phyloP scores from a whole-genome alignment of 2,888 invertebrate species.

The Oxystoma pomonae region DNA sequence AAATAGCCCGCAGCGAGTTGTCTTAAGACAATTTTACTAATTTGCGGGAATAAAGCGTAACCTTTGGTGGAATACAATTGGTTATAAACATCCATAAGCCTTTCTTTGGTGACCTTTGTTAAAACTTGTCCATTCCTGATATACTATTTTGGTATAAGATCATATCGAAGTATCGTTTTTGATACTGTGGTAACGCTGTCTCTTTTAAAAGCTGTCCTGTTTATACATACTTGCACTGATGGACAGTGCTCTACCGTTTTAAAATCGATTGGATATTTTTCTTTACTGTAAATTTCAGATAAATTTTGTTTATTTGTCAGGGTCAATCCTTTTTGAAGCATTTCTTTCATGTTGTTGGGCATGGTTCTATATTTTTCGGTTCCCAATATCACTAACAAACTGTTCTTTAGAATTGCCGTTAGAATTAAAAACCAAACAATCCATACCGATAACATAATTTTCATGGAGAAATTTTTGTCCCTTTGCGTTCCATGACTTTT shows the following conservation, averaged over 20 bases:
- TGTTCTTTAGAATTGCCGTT: constrained; percentile 15
- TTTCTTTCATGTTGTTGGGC: not conserved
- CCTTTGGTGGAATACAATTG: not conserved
- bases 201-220: constrained; percentile 1
- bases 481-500: not conserved
- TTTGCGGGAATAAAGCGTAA: not conserved
- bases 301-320: constrained; percentile 11
- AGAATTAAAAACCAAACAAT: constrained; percentile 13
- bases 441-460: constrained; percentile 14
- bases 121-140: not conserved
- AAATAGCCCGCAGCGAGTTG: not conserved
- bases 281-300: constrained; percentile 6
- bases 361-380: constrained; percentile 8
- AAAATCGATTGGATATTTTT: not conserved
- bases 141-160: not conserved
- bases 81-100: not conserved
- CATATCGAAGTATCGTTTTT: not conserved
- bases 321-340: constrained; percentile 1
- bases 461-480: constrained; percentile 5
- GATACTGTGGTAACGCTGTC: not conserved
- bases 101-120: not conserved
- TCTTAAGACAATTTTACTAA: not conserved
- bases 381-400: constrained; percentile 12
- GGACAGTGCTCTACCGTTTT: not conserved
- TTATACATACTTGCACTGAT: not conserved